Percentiles rank a stretch among this genome's conserved stretches.
These are phyloP conservation scores for Ecliptopera silaceata DNA, from an alignment of 2,888 invertebrate genomes.

Conservation along the genomic window DNA sequence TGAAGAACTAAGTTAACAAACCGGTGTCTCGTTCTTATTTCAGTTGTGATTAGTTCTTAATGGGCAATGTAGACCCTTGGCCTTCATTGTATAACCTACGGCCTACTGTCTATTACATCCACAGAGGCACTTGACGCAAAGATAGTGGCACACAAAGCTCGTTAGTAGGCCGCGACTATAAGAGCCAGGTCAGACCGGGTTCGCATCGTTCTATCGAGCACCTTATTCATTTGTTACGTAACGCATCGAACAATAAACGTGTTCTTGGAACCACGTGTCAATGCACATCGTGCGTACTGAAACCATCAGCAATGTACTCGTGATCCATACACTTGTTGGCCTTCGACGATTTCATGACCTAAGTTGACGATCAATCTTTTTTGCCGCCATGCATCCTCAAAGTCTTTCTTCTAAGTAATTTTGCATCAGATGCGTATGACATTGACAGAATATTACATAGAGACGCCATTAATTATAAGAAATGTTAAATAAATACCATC, in stretches of 20 bases:
- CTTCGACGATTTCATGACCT: too few relatives aligned
- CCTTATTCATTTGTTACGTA: constrained; percentile 19
- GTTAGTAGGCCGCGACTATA: constrained; percentile 19
- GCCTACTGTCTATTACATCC: constrained; percentile 19
- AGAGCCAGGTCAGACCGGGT: constrained; percentile 13
- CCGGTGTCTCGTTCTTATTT: background rate
- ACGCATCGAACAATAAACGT: constrained; percentile 5
- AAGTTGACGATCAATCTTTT: too few relatives aligned
- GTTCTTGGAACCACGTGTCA: constrained; percentile 8
- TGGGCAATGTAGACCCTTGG: constrained; percentile 1
- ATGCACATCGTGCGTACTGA: background rate
- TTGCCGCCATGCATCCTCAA: too few relatives aligned
- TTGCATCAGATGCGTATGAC: too few relatives aligned
- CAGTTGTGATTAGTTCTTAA: background rate
- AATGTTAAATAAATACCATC: too few relatives aligned
- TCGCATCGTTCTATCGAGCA: constrained; percentile 12
- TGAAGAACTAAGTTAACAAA: too few relatives aligned
- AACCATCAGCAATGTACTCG: too few relatives aligned
- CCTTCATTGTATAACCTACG: constrained; percentile 1
- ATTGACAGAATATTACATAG: too few relatives aligned
- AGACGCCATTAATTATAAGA: too few relatives aligned
- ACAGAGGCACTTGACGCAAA: constrained; percentile 4
- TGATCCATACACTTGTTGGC: too few relatives aligned
- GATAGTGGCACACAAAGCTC: constrained; percentile 13
- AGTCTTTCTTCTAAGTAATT: too few relatives aligned